Conservation (phyloP, 2,888 invertebrate genomes). For the Dicyrtoma fusca region DNA sequence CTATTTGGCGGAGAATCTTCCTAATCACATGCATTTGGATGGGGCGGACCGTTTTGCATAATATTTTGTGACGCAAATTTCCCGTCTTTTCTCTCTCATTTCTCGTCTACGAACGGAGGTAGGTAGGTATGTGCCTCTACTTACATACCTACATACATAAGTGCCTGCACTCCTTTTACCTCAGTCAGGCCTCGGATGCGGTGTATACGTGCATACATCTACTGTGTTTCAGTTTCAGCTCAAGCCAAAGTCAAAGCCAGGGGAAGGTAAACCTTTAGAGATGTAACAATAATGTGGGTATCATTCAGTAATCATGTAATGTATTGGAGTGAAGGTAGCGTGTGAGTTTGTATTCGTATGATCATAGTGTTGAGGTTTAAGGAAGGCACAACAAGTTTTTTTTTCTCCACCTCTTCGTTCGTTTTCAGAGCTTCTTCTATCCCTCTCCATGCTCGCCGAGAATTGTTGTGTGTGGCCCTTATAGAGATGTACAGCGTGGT, state of each 20-base stretch:
- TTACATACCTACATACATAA: too few species aligned
- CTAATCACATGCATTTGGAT: constrained; percentile 21
- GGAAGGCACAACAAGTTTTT: constrained; percentile 23
- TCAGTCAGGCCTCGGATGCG: too few species aligned
- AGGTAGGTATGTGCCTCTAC: too few species aligned
- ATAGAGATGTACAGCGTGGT: constrained; percentile 50
- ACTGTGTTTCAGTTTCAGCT: too few species aligned
- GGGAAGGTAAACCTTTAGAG: too few species aligned
- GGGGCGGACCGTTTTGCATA: constrained; percentile 33
- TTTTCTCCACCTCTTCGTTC: neutral
- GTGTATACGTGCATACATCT: too few species aligned
- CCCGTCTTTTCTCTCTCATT: neutral
- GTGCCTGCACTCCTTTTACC: too few species aligned
- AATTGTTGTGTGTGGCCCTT: constrained; percentile 56
- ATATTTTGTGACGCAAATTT: constrained; percentile 27
- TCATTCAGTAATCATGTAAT: too few species aligned
- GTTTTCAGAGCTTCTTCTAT: neutral
- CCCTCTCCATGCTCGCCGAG: constrained; percentile 29
- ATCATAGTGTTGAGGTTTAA: constrained; percentile 21
- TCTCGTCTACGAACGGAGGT: too few species aligned
- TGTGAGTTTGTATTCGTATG: neutral
- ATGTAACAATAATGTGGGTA: too few species aligned
- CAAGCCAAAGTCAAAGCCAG: too few species aligned
- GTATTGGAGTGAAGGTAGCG: too few species aligned
- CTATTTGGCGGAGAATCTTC: constrained; percentile 22